phyloP scores from a whole-genome alignment of 2,888 invertebrate species.

The Holacanthella duospinosa region DNA sequence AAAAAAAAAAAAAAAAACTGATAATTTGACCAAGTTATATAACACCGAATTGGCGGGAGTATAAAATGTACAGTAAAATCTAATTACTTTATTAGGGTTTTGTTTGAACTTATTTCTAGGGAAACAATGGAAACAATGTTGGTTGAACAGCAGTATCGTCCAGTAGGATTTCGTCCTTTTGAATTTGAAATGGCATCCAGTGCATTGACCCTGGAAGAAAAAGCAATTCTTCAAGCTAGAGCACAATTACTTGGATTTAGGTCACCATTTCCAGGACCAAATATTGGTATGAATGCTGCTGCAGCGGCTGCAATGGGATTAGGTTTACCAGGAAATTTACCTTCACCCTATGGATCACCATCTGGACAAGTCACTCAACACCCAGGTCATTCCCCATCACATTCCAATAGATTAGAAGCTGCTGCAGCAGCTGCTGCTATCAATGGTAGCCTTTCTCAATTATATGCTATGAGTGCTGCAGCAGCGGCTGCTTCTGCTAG shows the following conservation, averaged over 20 bases:
- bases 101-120: constrained; percentile 46
- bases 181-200: constrained; percentile 50
- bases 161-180: constrained; percentile 59
- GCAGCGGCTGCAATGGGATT: constrained; percentile 26
- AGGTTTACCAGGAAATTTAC: constrained; percentile 16
- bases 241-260: constrained; percentile 54
- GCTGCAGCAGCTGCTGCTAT: constrained; percentile 43
- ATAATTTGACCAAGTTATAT: neutral
- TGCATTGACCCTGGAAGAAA: constrained; percentile 59
- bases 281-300: constrained; percentile 24
- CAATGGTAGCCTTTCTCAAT: constrained; percentile 35
- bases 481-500: constrained; percentile 23
- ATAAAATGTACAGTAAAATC: neutral
- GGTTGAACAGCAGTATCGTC: constrained; percentile 71
- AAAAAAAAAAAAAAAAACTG: neutral
- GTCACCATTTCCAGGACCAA: constrained; percentile 30
- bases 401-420: constrained; percentile 37
- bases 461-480: constrained; percentile 37
- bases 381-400: constrained; percentile 36
- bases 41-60: neutral
- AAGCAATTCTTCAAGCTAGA: constrained; percentile 63
- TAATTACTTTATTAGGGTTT: constrained; percentile 6
- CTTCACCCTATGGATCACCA: constrained; percentile 32
- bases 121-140: constrained; percentile 84
- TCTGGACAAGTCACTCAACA: constrained; percentile 12